phyloP scores from a whole-genome alignment of 1,140 invertebrate genomes.

The Trinorchestia longiramus region DNA sequence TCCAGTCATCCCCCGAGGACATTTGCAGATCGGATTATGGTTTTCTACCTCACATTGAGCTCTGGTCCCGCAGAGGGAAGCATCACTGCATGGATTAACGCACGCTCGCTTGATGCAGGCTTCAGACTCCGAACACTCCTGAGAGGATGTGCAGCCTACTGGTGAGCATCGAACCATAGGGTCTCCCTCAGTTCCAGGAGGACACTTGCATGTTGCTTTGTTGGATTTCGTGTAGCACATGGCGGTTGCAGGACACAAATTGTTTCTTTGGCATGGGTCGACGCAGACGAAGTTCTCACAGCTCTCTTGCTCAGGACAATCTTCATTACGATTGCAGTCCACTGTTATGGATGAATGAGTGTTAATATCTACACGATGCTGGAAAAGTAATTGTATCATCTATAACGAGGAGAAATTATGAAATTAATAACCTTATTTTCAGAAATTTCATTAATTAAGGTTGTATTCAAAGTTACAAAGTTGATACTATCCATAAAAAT shows the following conservation, averaged over 20 bases:
- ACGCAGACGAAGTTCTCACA: slow-evolving; percentile 62
- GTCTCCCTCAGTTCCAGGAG: slow-evolving; percentile 68
- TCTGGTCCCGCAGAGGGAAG: slow-evolving; percentile 68
- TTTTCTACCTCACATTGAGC: slow-evolving; percentile 66
- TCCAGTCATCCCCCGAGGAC: slow-evolving; percentile 66
- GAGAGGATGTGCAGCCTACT: slow-evolving; percentile 80
- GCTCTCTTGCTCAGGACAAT: slow-evolving; percentile 60
- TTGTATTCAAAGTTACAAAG: background rate
- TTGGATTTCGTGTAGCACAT: slow-evolving; percentile 68
- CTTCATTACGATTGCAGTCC: slow-evolving; percentile 70
- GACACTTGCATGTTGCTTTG: slow-evolving; percentile 67
- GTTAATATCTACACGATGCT: background rate
- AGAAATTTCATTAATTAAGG: background rate
- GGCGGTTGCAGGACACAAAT: slow-evolving; percentile 69
- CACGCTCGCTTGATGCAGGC: slow-evolving; percentile 83
- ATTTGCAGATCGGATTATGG: slow-evolving; percentile 66
- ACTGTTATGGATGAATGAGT: slow-evolving; percentile 72
- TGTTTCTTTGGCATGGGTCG: slow-evolving; percentile 69
- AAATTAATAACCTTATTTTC: background rate
- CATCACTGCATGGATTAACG: slow-evolving; percentile 80
- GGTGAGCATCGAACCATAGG: slow-evolving; percentile 65
- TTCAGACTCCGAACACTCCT: slow-evolving; percentile 81
- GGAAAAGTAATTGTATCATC: background rate
- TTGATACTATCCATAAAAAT: background rate
- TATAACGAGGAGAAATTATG: background rate